Evolutionary conservation across 2,113 vertebrate species (phyloP).

Genomic region (Nycticebus coucang): DNA sequence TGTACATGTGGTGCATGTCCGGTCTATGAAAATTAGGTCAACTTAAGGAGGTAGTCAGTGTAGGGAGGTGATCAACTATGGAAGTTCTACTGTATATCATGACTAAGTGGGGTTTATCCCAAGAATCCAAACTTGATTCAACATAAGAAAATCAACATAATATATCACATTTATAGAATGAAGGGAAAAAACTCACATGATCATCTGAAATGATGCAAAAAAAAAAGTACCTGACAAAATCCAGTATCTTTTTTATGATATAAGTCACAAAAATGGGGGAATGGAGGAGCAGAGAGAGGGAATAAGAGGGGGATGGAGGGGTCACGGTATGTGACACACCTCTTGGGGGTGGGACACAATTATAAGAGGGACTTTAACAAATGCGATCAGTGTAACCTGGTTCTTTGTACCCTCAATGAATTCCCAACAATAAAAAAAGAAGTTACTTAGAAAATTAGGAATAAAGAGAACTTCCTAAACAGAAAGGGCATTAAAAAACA

Average conservation of each 20-base stretch:
- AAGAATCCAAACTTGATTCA: conserved; percentile 23
- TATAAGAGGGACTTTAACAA: too few species aligned
- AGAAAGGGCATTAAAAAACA: neutral
- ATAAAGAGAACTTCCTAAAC: neutral
- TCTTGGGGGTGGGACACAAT: too few species aligned
- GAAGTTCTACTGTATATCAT: neutral
- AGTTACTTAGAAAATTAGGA: neutral
- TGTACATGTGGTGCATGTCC: too few species aligned
- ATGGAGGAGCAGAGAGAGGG: too few species aligned
- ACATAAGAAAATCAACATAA: neutral
- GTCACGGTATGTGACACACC: too few species aligned
- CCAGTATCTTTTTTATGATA: neutral
- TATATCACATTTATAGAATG: neutral
- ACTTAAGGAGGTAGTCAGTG: too few species aligned
- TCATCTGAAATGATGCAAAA: neutral
- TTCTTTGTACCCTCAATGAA: too few species aligned
- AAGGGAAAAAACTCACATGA: neutral
- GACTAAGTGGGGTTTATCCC: conserved; percentile 6
- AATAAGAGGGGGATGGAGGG: too few species aligned
- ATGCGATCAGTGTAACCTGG: too few species aligned
- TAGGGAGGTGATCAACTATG: too few species aligned
- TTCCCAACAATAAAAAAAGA: too few species aligned
- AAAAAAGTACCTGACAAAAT: conserved; percentile 1
- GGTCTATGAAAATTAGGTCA: too few species aligned
- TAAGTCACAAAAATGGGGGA: neutral